Percentiles rank a stretch among this genome's conserved stretches.
Conservation (phyloP, 1,140 invertebrate genomes). For the Drosophila navojoa region DNA sequence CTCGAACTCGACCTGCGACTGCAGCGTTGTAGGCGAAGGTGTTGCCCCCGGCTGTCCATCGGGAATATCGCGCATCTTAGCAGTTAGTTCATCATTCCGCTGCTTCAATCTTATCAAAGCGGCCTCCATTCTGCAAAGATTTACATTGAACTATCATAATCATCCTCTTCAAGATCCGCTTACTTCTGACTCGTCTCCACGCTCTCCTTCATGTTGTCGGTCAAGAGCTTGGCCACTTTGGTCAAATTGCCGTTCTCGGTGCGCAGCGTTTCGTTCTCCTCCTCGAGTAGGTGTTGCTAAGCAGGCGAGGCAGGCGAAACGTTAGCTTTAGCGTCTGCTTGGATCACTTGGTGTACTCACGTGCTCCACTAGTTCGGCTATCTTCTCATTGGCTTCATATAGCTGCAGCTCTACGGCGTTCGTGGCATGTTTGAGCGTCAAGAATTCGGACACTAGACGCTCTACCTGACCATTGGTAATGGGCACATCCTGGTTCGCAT, state of each 20-base stretch:
- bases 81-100: conserved; percentile 79
- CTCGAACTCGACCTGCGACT: conserved; percentile 68
- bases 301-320: not conserved
- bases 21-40: conserved; percentile 60
- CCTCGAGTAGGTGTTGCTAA: conserved; percentile 77
- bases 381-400: conserved; percentile 83
- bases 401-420: conserved; percentile 78
- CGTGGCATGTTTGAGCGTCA: conserved; percentile 68
- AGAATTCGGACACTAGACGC: conserved; percentile 72
- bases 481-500: conserved; percentile 43
- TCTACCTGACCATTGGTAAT: conserved; percentile 69
- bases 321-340: not conserved
- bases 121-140: conserved; percentile 72
- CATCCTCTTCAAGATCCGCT: not conserved
- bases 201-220: conserved; percentile 83
- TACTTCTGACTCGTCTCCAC: conserved; percentile 76
- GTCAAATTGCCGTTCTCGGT: conserved; percentile 78
- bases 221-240: conserved; percentile 79
- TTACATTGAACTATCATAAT: too few relatives aligned
- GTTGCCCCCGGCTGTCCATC: conserved; percentile 64
- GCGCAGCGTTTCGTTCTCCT: conserved; percentile 78
- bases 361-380: conserved; percentile 78
- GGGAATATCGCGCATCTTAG: conserved; percentile 60
- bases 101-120: conserved; percentile 80
- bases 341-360: conserved; percentile 40